Evolutionary conservation across 2,888 invertebrate species (phyloP).

Genomic region (Dascillus cervinus): DNA sequence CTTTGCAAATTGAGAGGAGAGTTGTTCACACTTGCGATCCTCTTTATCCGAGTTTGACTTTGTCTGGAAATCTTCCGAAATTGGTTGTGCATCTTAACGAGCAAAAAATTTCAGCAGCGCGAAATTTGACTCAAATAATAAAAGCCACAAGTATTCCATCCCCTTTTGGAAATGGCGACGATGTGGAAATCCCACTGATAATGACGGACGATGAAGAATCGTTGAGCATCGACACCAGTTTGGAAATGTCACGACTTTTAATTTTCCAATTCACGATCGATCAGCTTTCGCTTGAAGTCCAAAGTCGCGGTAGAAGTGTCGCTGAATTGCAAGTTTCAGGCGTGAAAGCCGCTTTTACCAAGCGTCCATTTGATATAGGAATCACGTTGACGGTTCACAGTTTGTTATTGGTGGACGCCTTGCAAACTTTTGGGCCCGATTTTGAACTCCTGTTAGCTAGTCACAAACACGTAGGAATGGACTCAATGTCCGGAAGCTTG

Average conservation of each 20-base stretch:
- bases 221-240: slow-evolving; percentile 43
- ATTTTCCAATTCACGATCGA: slow-evolving; percentile 83
- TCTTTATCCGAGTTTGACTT: slow-evolving; percentile 73
- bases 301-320: slow-evolving; percentile 79
- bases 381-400: slow-evolving; percentile 86
- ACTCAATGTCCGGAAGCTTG: slow-evolving; percentile 87
- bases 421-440: slow-evolving; percentile 92
- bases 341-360: slow-evolving; percentile 68
- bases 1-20: slow-evolving; percentile 66
- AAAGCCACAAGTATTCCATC: slow-evolving; percentile 40
- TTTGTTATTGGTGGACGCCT: slow-evolving; percentile 84
- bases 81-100: slow-evolving; percentile 87
- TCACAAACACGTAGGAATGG: slow-evolving; percentile 92
- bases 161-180: slow-evolving; percentile 38
- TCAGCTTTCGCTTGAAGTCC: slow-evolving; percentile 78
- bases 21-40: slow-evolving; percentile 79
- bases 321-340: slow-evolving; percentile 91
- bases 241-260: slow-evolving; percentile 56
- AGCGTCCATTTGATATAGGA: slow-evolving; percentile 65
- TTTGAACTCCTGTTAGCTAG: slow-evolving; percentile 92
- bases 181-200: slow-evolving; percentile 22
- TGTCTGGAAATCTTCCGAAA: slow-evolving; percentile 80
- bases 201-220: slow-evolving; percentile 41
- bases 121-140: slow-evolving; percentile 47
- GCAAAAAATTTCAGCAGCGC: slow-evolving; percentile 68